Evolutionary conservation across 2,113 vertebrate species (phyloP).

Genomic region (Sylvietta virens): DNA sequence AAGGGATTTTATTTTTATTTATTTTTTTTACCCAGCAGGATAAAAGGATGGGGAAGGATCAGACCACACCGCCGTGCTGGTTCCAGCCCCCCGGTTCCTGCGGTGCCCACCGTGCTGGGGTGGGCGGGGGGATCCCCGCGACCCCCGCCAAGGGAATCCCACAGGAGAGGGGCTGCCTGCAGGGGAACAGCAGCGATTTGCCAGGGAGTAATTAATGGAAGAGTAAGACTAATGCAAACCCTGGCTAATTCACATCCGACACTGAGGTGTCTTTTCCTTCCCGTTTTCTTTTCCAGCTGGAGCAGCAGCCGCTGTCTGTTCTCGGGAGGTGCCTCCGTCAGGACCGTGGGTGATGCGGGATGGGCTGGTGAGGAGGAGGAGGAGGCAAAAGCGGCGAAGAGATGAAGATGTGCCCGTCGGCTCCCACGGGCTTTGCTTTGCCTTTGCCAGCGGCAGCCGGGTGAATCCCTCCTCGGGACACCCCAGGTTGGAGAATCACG

Average conservation of each 20-base stretch:
- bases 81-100: not conserved
- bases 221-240: not conserved
- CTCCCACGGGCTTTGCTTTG: not conserved
- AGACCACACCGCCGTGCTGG: not conserved
- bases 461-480: not conserved
- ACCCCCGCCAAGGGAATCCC: not conserved
- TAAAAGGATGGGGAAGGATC: not conserved
- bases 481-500: accelerated
- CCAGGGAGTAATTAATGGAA: accelerated
- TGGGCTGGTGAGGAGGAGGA: not conserved
- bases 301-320: not conserved
- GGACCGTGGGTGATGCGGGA: accelerated
- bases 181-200: not conserved
- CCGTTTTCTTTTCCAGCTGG: not conserved
- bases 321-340: accelerated
- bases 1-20: not conserved
- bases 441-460: not conserved
- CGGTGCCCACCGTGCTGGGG: not conserved
- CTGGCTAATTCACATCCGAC: not conserved
- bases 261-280: not conserved
- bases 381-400: accelerated
- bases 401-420: not conserved
- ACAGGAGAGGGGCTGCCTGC: not conserved
- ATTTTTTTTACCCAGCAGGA: not conserved
- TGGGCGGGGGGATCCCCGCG: not conserved